These are phyloP conservation scores for Cebus imitator DNA, from an alignment of 2,113 vertebrate species.

Conservation along the genomic window DNA sequence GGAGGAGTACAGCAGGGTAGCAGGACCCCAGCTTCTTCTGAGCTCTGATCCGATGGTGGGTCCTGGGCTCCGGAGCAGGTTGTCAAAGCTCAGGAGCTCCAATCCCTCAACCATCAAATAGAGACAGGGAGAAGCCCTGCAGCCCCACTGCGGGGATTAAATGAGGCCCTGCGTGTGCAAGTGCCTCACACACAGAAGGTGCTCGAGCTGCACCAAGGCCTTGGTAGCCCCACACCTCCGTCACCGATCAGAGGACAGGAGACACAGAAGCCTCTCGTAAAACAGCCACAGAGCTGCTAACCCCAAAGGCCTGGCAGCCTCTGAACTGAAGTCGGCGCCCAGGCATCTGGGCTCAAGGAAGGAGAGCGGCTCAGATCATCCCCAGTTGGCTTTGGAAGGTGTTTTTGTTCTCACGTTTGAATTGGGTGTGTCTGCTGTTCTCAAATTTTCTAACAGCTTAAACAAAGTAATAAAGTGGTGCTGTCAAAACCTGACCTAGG, in stretches of 20 bases:
- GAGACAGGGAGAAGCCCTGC: not conserved
- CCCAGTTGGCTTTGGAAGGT: not conserved
- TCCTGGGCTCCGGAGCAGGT: not conserved
- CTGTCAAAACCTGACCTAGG: not conserved
- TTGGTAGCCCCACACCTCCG: not conserved
- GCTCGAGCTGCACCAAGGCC: not conserved
- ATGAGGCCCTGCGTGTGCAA: rapidly evolving
- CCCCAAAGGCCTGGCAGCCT: not conserved
- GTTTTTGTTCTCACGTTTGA: not conserved
- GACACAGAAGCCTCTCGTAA: not conserved
- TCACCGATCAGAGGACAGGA: not conserved
- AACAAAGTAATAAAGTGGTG: not conserved
- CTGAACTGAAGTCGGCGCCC: not conserved
- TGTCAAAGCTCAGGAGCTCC: not conserved
- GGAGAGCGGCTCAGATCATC: not conserved
- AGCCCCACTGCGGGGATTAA: not conserved
- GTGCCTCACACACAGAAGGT: not conserved
- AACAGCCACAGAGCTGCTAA: rapidly evolving
- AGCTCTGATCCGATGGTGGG: not conserved
- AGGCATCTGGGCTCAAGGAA: rapidly evolving
- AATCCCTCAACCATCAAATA: not conserved
- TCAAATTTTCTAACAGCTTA: not conserved
- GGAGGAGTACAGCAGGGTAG: not conserved
- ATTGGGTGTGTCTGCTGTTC: not conserved
- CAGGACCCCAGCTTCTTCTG: not conserved